Evolutionary conservation across 2,888 invertebrate species (phyloP).

Genomic region (Melanotus villosus): DNA sequence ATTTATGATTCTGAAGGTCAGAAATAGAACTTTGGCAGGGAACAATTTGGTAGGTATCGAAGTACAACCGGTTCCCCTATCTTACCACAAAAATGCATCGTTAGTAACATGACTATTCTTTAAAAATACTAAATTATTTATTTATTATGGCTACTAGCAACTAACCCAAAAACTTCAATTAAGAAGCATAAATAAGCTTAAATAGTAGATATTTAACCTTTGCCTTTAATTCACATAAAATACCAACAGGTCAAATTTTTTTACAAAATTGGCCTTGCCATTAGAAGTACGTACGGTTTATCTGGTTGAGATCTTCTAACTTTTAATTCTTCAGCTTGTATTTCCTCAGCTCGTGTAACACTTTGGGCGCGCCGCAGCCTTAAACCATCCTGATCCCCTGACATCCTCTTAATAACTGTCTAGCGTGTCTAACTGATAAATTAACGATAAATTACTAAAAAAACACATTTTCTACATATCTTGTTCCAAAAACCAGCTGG

Average conservation of each 20-base stretch:
- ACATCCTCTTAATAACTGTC: constrained; percentile 6
- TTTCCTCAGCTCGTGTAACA: constrained; percentile 90
- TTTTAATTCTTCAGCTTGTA: constrained; percentile 84
- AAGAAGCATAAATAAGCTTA: too few relatives aligned
- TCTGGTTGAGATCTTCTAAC: constrained; percentile 86
- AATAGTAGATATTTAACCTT: too few relatives aligned
- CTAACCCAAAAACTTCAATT: too few relatives aligned
- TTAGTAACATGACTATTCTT: too few relatives aligned
- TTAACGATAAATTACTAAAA: constrained; percentile 13
- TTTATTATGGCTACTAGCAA: too few relatives aligned
- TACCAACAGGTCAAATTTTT: too few relatives aligned
- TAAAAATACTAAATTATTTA: too few relatives aligned
- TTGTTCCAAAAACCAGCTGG: background rate
- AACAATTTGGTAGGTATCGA: background rate
- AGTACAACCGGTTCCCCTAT: too few relatives aligned
- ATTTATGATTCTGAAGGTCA: background rate
- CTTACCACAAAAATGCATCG: too few relatives aligned
- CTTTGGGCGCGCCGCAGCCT: constrained; percentile 85
- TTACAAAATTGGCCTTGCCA: too few relatives aligned
- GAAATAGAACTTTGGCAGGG: background rate
- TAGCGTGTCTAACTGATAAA: constrained; percentile 4
- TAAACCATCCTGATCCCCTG: constrained; percentile 67
- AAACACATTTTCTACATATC: constrained; percentile 10
- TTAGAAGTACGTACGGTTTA: constrained; percentile 83
- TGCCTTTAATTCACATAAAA: too few relatives aligned